Conservation (phyloP, 1,140 invertebrate genomes). For the Euborellia annulipes region DNA sequence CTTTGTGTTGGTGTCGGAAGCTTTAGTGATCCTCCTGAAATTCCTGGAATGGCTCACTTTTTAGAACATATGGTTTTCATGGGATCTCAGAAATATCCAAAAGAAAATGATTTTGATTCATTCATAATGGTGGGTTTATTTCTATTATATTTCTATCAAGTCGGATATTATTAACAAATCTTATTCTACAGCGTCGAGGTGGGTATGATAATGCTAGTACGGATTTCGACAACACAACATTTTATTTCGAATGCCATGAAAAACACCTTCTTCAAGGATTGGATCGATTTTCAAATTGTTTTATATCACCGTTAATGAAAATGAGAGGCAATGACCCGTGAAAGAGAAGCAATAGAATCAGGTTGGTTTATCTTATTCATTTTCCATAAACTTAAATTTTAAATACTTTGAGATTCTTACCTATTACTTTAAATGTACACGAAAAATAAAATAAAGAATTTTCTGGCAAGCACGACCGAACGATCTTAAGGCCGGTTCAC, state of each 20-base stretch:
- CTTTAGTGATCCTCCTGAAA: conserved; percentile 51
- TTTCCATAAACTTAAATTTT: no score
- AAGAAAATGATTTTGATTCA: conserved; percentile 72
- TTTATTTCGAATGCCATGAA: conserved; percentile 75
- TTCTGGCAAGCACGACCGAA: neutral
- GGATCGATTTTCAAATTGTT: conserved; percentile 82
- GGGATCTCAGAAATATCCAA: conserved; percentile 72
- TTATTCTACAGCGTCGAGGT: conserved; percentile 40
- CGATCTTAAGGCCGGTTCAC: no score
- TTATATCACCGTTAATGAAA: conserved; percentile 73
- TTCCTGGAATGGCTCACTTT: conserved; percentile 85
- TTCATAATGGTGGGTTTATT: conserved; percentile 36
- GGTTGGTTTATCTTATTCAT: conserved; percentile 31
- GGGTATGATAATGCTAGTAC: conserved; percentile 71
- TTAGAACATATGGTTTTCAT: conserved; percentile 94
- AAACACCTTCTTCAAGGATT: conserved; percentile 54
- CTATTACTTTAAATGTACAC: conserved; percentile 13
- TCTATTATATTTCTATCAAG: no score
- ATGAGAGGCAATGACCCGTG: conserved; percentile 67
- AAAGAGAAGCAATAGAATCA: conserved; percentile 84
- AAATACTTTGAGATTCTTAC: no score
- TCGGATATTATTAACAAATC: no score
- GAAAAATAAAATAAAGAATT: conserved; percentile 9
- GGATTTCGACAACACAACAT: conserved; percentile 68
- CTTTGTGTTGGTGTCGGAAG: conserved; percentile 53